These are phyloP conservation scores for Porites rus DNA, from an alignment of 92 coral and sea anemone species.

Conservation along the genomic window DNA sequence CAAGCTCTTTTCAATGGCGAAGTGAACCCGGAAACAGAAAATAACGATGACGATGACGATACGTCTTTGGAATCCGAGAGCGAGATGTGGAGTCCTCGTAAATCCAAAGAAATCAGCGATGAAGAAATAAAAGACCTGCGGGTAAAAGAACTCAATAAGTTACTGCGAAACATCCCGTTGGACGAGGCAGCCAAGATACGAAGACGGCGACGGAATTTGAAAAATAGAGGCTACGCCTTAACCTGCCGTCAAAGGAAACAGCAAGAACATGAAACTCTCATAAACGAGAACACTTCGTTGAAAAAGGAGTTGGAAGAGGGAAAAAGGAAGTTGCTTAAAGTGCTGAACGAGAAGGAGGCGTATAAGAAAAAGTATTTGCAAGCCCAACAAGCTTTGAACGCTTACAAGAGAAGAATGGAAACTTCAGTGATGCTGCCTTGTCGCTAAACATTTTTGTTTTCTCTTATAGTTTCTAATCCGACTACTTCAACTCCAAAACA, in stretches of 20 bases:
- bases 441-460: neutral
- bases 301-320: slow-evolving; percentile 51
- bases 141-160: slow-evolving; percentile 60
- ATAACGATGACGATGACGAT: slow-evolving; percentile 15
- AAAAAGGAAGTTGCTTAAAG: slow-evolving; percentile 18
- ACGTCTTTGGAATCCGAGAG: neutral
- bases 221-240: slow-evolving; percentile 79
- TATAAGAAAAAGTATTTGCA: slow-evolving; percentile 25
- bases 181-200: slow-evolving; percentile 45
- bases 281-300: slow-evolving; percentile 33
- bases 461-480: too few relatives aligned
- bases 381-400: neutral
- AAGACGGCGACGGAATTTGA: slow-evolving; percentile 70
- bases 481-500: too few relatives aligned
- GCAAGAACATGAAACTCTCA: slow-evolving; percentile 42
- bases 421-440: neutral
- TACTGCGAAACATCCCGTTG: slow-evolving; percentile 46
- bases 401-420: neutral
- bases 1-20: slow-evolving; percentile 34
- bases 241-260: slow-evolving; percentile 68
- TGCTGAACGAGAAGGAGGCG: slow-evolving; percentile 34
- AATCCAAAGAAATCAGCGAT: slow-evolving; percentile 40
- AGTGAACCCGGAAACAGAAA: neutral
- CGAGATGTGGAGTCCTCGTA: neutral
- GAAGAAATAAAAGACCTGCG: slow-evolving; percentile 54